phyloP scores from a whole-genome alignment of 37 sponge, comb jelly and placozoan genomes.

The Hormiphora californensis region DNA sequence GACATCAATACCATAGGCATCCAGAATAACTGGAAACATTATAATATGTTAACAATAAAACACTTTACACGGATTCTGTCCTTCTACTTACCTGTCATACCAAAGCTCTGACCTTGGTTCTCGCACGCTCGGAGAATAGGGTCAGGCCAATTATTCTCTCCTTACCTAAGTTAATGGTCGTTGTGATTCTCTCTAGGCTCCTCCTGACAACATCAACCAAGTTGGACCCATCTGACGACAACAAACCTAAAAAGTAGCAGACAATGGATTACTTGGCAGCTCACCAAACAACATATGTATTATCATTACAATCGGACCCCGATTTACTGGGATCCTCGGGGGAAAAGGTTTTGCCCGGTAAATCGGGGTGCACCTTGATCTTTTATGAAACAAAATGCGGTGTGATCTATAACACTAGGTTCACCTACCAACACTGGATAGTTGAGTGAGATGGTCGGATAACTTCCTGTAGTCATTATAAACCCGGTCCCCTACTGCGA shows the following conservation, averaged over 20 bases:
- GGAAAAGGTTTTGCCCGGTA: too few species aligned
- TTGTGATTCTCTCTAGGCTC: neutral
- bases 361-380: too few species aligned
- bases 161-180: neutral
- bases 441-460: constrained; percentile 24
- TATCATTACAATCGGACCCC: too few species aligned
- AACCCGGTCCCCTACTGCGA: constrained; percentile 6
- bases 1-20: neutral
- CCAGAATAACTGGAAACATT: neutral
- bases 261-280: too few species aligned
- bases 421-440: neutral
- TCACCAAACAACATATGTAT: too few species aligned
- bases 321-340: too few species aligned
- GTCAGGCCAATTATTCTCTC: too few species aligned
- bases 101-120: too few species aligned
- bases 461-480: neutral
- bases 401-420: neutral
- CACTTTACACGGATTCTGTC: neutral
- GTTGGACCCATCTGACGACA: neutral
- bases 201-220: neutral
- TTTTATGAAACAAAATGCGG: too few species aligned
- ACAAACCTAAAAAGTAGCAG: neutral
- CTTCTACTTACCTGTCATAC: neutral
- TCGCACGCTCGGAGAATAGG: too few species aligned
- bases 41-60: neutral